Evolutionary conservation across 2,797 vertebrate species (phyloP), one percentile per base, ranked within the genome.

Genomic region (Aviceda cuculoides): DNA sequence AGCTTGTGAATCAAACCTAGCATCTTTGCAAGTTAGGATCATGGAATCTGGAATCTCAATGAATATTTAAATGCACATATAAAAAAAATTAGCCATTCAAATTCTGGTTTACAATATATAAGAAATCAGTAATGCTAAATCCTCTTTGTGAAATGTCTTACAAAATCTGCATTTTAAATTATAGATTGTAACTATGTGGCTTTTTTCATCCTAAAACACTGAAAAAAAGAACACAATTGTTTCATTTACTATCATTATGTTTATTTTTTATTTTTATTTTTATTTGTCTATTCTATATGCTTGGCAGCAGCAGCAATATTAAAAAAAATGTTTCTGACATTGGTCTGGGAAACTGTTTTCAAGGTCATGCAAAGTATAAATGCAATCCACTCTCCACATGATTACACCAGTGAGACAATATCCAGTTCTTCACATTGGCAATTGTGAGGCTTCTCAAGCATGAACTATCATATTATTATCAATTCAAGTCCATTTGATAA

Each of bases 391-490:
- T 67, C 68, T 92, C 89, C 83, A 78, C 4, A 21, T 53, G 87
- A 88, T 85, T 71, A 68, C 15, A 6, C 40, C 72, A 53, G 20
- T 50, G 77, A 97, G 83, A 97, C 95, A 96, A 96, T 97, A 97
- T 93, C 73, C 39, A 18, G 49, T 70, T 94, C 86, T 96, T 89
- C 91, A 68, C 74, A 49, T 5, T 85, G 91, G 95, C 35, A 91
- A 95, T 94, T 75, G 72, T 75, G 90, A 87, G 90, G 31, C 62
- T 97, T 90, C 95, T 98, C 97, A 98, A 97, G 98, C 98, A 97
- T 98, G 97, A 98, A 97, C 96, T 94, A 96, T 95, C 96, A 91
- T 82, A 95, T 97, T 96, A 97, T 97, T 93, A 96, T 96, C 96
- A 97, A 97, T 98, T 97, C 93, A 80, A 82, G 77, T 70, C 78